Evolutionary conservation across 2,797 vertebrate genomes (phyloP), one percentile per base, ranked within the genome.

Genomic region (Hypotaenidia okinawae): DNA sequence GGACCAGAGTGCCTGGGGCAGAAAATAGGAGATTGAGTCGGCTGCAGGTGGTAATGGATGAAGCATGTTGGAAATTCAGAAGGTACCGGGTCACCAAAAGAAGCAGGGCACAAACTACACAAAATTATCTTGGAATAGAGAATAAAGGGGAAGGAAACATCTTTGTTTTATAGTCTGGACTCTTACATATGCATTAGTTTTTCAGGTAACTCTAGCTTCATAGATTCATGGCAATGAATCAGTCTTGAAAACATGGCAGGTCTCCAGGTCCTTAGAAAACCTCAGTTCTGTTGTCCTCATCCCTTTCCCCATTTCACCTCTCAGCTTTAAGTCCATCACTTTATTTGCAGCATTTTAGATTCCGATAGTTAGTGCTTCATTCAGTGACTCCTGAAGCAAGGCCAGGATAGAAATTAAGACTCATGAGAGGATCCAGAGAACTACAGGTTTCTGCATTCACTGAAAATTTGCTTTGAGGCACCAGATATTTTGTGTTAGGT

Each of bases 281-380:
- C 13, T 58, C 47, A 2, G 32, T 47, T 63, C 17, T 47, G 6
- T 70, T 78, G 67, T 45, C 23, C 25, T n/a, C 5, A 4, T 76
- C 11, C 30, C 35, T 17, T 72, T 92, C 27, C 14, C 51, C 25
- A 16, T 59, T 63, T 86, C 68, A 43, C 13, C 9, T 72, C 93
- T 61, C 61, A 47, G 4, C 22, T 84, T 55, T 17, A 54, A 89
- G 62, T 49, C 39, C 69, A 69, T 15, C 41, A 17, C 28, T 78
- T 84, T 52, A 59, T 69, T n/a, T 52, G 62, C 55, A 95, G 27
- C 51, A 51, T 45, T 96, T 97, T 30, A 83, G 18, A 41, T 68
- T 75, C 37, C 32, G 73, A 10, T 21, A 33, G 45, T 41, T 76
- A 47, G 21, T 67, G 43, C 58, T 94, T 94, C 72, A 70, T 93